Evolutionary conservation across 2,113 vertebrate genomes (phyloP).

Genomic region (Chaenogobius annularis): DNA sequence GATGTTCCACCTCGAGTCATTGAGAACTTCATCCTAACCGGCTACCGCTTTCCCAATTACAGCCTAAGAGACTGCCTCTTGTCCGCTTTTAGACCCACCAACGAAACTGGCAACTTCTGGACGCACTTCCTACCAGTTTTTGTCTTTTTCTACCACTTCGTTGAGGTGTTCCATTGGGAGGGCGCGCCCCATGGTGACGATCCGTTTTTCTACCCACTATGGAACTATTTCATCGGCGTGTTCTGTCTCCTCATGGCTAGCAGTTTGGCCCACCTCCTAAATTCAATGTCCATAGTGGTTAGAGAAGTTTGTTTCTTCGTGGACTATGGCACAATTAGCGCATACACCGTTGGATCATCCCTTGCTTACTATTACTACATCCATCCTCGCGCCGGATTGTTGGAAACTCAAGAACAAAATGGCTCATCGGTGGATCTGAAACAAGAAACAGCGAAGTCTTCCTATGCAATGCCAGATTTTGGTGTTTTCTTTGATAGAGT

Average conservation of each 20-base stretch:
- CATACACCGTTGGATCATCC: constrained; percentile 79
- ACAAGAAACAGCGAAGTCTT: not conserved
- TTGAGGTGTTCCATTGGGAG: constrained; percentile 74
- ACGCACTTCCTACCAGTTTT: constrained; percentile 82
- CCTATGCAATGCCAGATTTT: constrained; percentile 30
- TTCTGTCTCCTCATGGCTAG: constrained; percentile 77
- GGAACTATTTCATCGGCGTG: constrained; percentile 80
- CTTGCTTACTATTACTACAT: constrained; percentile 81
- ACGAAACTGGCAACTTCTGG: constrained; percentile 84
- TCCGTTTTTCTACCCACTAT: constrained; percentile 79
- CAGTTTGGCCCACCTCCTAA: constrained; percentile 82
- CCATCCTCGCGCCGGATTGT: constrained; percentile 67
- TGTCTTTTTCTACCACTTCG: constrained; percentile 72
- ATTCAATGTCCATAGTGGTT: constrained; percentile 79
- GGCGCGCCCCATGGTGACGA: constrained; percentile 1
- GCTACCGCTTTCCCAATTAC: constrained; percentile 81
- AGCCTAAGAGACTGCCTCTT: constrained; percentile 78
- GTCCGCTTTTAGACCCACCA: constrained; percentile 79
- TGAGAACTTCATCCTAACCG: constrained; percentile 79
- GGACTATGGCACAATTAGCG: constrained; percentile 81
- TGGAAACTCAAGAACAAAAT: constrained; percentile 30
- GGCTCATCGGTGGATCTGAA: constrained; percentile 6
- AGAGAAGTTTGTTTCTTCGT: constrained; percentile 81
- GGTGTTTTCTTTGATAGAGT: constrained; percentile 66
- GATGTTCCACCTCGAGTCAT: constrained; percentile 75